Conservation (phyloP, 2,113 vertebrate species). For the Chitala chitala region DNA sequence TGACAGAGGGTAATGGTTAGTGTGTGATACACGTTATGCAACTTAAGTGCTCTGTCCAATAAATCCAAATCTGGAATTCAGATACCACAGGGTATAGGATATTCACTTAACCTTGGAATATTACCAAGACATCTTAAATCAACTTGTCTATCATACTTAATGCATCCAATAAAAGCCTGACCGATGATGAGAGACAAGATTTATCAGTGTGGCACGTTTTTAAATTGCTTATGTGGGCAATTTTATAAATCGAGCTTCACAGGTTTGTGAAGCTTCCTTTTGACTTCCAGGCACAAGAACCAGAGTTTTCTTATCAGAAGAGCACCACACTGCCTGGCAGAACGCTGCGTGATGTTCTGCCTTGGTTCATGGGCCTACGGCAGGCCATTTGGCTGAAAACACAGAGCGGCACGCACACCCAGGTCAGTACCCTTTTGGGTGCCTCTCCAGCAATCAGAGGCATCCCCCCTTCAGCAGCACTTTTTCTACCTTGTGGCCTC, state of each 20-base stretch:
- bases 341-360: not conserved
- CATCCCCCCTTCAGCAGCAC: not conserved
- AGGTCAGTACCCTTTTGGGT: not conserved
- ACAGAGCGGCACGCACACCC: not conserved
- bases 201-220: slow-evolving; percentile 41
- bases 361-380: not conserved
- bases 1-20: slow-evolving; percentile 58
- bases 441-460: not conserved
- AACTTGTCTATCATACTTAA: slow-evolving; percentile 43
- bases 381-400: not conserved
- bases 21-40: slow-evolving; percentile 63
- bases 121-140: slow-evolving; percentile 57
- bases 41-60: slow-evolving; percentile 65
- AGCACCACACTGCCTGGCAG: not conserved
- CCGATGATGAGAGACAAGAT: slow-evolving; percentile 57
- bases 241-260: not conserved
- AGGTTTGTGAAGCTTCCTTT: not conserved
- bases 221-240: not conserved
- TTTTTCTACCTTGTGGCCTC: not conserved
- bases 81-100: slow-evolving; percentile 62
- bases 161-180: slow-evolving; percentile 52
- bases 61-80: slow-evolving; percentile 58
- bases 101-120: slow-evolving; percentile 68
- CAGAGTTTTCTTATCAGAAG: not conserved
- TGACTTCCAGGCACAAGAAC: not conserved